Evolutionary conservation across 1,140 invertebrate species (phyloP), one percentile per base, ranked within the genome.

Genomic region (Diploscapter pachys): DNA sequence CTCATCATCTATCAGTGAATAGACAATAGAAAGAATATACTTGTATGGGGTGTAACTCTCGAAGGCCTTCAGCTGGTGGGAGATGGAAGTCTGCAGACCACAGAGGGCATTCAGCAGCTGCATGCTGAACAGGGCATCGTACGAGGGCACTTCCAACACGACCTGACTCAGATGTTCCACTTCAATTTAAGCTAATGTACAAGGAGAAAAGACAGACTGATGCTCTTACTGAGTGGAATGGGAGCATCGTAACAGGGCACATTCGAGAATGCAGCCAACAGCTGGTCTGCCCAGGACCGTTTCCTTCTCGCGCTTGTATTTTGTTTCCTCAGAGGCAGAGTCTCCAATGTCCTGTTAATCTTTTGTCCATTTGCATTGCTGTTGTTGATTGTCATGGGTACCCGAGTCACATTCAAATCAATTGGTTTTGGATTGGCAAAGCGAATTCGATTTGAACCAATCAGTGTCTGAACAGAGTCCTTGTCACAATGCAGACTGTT

Each of bases 91-190:
- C n/a, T 84, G 79, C 67, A 85, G 72, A 53, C 71, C 51, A 77
- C 83, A 85, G 49, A 85, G 62, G 70, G 82, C 72, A n/a, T 62
- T 48, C 9, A 85, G 69, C 59, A 85, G 72, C 61, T 77, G 62
- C 6, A 70, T 51, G 50, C 75, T 72, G 71, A 80, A 85, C 8
- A 85, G 56, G 8, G 73, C 63, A 52, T 82, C 76, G 56, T 71
- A 77, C 8, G 76, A 74, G 8, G 80, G 75, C 2, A 85, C 54
- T 76, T 80, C 77, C 5, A 85, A 51, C 8, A 85, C 62, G 56
- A 85, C 70, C 73, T 85, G 83, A 52, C 83, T 72, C 13, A 85
- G 76, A 71, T 80, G 85, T 65, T 83, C 76, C 84, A 85, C 83
- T 84, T 56, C 77, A 84, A 78, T 6, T 8, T 54, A 56, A 54